These are phyloP conservation scores for Grammomys surdaster DNA, from an alignment of 2,113 vertebrate species.

Conservation along the genomic window DNA sequence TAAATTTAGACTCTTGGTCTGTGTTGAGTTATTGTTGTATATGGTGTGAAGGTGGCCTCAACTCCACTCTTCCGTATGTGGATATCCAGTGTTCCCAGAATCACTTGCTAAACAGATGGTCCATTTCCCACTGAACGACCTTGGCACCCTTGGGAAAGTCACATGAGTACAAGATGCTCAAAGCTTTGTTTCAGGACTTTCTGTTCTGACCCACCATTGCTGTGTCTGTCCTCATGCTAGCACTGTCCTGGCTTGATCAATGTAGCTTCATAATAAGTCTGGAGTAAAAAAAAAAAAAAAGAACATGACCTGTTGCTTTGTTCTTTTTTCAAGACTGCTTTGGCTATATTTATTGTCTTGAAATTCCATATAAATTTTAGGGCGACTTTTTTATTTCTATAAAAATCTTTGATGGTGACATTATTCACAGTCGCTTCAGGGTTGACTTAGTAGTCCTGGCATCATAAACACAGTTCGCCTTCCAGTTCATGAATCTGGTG, in stretches of 20 bases:
- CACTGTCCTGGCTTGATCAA: not conserved
- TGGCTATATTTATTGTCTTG: not conserved
- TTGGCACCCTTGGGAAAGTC: not conserved
- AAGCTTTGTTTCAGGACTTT: not conserved
- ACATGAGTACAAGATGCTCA: not conserved
- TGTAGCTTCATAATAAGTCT: not conserved
- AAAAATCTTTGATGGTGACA: not conserved
- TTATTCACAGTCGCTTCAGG: not conserved
- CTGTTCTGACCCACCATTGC: not conserved
- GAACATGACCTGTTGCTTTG: not conserved
- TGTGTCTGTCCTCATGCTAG: not conserved
- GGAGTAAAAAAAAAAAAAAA: not conserved
- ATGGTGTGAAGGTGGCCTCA: not conserved
- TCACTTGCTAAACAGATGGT: not conserved
- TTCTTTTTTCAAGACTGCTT: not conserved
- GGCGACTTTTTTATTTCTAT: not conserved
- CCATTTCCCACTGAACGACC: not conserved
- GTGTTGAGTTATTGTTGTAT: slow-evolving; percentile 20
- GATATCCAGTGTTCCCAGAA: not conserved
- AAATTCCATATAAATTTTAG: not conserved
- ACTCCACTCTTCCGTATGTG: not conserved
- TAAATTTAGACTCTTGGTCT: not conserved
- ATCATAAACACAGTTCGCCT: not conserved
- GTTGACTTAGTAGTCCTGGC: not conserved
- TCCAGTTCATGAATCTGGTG: not conserved